Base-by-base conservation (phyloP, 2,888 invertebrate genomes). In the Orthonychiurus folsomi region DNA sequence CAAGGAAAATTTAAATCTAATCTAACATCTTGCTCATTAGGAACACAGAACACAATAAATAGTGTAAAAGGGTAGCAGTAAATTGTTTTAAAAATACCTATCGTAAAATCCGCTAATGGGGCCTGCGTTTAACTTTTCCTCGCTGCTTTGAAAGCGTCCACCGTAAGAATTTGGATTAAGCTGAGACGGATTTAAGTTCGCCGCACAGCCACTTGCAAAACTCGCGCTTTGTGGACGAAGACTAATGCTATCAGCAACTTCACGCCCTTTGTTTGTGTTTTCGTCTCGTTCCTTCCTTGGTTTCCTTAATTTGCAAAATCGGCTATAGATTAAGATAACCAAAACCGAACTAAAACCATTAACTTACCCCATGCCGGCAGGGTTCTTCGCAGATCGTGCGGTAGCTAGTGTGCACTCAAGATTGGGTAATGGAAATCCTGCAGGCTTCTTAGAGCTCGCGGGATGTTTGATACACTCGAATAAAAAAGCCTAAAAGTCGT, bases 201-300 rank as follows among this genome's bases (percentile, higher is more conserved):
- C 66, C 20, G 68, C 71, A 61, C 69, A 72, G n/a, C 72, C 72
- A 59, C 66, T 69, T 2, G 69, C 64, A 61, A 72, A 72, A 55
- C 67, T 70, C 18, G 70, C 72, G 60, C 72, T 72, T 27, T 72
- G 72, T 15, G 72, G 72, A 50, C 72, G 60, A 57, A 72, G 62
- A 52, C 72, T 72, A 48, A 72, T 72, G 52, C 66, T 70, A 48
- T 72, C 72, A 48, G 67, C 67, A 21, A 52, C 50, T 18, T 63
- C 64, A 23, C 61, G 55, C 23, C 63, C 64, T 25, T 63, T 63
- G 37, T 66, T 69, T 3, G 48, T 61, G 0, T 54, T 64, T 28
- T 69, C 67, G n/a, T n/a, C n/a, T n/a, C n/a, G 52, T 52, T 52
- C 52, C 52, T 52, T 23, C 52, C 24, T n/a, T n/a, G n/a, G n/a